phyloP scores from a whole-genome alignment of 2,113 vertebrate species.

The Atractosteus spatula region DNA sequence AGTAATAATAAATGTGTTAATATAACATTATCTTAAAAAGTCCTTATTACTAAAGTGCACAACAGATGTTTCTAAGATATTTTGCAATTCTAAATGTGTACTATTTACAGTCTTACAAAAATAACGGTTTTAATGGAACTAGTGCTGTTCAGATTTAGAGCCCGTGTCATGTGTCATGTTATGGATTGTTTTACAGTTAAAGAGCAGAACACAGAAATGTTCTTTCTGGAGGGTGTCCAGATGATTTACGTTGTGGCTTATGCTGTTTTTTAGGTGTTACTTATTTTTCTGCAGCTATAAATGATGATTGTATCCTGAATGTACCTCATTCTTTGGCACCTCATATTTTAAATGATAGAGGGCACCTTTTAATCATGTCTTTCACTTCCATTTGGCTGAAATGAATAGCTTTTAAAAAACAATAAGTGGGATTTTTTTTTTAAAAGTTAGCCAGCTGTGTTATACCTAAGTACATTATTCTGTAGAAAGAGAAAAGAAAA shows the following conservation, averaged over 20 bases:
- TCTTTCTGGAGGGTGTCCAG: not conserved
- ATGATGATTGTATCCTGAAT: not conserved
- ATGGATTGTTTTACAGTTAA: constrained; percentile 12
- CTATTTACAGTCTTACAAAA: not conserved
- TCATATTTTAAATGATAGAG: not conserved
- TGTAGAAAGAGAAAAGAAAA: no score
- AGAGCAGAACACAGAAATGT: not conserved
- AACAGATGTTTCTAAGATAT: no score
- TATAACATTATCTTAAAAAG: no score
- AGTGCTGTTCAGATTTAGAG: not conserved
- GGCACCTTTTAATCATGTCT: constrained; percentile 6
- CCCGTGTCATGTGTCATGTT: not conserved
- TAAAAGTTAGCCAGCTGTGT: no score
- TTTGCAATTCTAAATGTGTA: no score
- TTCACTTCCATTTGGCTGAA: not conserved
- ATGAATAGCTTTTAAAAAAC: no score
- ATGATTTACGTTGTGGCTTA: not conserved
- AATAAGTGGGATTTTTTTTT: no score
- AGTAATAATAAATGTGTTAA: no score
- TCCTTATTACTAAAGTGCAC: no score
- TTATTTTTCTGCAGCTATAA: not conserved
- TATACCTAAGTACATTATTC: no score
- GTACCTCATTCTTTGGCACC: not conserved
- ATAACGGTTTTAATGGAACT: not conserved
- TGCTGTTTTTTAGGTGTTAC: not conserved